Conservation (phyloP, 1,140 invertebrate genomes). For the Drosophila seguyi region DNA sequence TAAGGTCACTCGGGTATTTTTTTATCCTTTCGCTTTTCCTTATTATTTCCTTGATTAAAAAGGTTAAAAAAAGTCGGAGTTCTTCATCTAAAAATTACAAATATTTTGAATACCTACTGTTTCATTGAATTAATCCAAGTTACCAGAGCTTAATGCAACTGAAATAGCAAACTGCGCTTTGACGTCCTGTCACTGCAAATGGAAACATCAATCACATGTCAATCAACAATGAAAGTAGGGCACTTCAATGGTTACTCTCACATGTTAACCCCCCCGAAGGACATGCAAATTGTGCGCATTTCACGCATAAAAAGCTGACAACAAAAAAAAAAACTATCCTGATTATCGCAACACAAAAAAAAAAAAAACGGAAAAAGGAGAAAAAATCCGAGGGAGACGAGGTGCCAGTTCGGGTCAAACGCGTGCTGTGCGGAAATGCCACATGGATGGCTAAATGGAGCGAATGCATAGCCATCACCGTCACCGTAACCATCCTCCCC, state of each 20-base stretch:
- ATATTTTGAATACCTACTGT: background rate
- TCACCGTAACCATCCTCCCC: conserved; percentile 1
- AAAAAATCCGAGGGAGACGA: conserved; percentile 10
- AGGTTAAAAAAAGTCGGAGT: too few relatives aligned
- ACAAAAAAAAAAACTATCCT: conserved; percentile 30
- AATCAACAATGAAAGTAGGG: conserved; percentile 75
- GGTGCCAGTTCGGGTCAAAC: conserved; percentile 65
- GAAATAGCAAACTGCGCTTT: conserved; percentile 4
- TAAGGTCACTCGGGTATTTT: background rate
- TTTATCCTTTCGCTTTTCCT: background rate
- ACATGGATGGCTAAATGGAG: conserved; percentile 45
- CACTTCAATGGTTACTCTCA: conserved; percentile 62
- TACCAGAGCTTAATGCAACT: background rate
- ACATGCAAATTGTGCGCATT: conserved; percentile 80
- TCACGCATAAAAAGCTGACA: conserved; percentile 60
- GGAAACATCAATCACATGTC: conserved; percentile 82
- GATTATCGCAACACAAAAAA: conserved; percentile 36
- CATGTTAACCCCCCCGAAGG: conserved; percentile 61
- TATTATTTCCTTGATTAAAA: background rate
- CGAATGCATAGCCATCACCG: conserved; percentile 22
- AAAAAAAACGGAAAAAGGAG: conserved; percentile 6
- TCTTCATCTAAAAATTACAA: too few relatives aligned
- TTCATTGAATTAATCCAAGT: too few relatives aligned
- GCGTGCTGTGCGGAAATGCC: conserved; percentile 49
- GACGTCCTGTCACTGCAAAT: conserved; percentile 66